A percentile compares a stretch with the other conserved stretches of the same genome.
phyloP scores from a whole-genome alignment of 2,888 invertebrate genomes.

The Ctenicera cuprea region DNA sequence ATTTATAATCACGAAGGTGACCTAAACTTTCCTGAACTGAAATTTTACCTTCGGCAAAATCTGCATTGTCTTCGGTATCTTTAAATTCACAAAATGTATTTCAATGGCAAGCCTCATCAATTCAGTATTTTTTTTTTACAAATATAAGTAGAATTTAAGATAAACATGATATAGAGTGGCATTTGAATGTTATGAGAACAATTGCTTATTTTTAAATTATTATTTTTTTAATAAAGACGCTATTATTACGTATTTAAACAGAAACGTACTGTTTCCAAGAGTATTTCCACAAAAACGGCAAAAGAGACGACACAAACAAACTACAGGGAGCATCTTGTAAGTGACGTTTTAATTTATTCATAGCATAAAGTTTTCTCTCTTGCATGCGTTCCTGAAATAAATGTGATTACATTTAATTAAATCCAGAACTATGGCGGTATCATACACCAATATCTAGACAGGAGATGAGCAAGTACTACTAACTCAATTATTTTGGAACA shows the following conservation, averaged over 20 bases:
- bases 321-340: not conserved
- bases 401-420: conserved; percentile 19
- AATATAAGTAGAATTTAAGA: too few species aligned
- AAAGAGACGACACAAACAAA: conserved; percentile 3
- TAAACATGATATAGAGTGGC: too few species aligned
- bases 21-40: too few species aligned
- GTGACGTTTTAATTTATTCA: conserved; percentile 22
- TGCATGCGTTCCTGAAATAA: conserved; percentile 4
- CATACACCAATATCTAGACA: conserved; percentile 21
- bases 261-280: not conserved
- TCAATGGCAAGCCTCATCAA: too few species aligned
- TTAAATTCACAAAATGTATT: too few species aligned
- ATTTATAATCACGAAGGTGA: too few species aligned
- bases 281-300: not conserved
- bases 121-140: too few species aligned
- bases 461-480: conserved; percentile 18
- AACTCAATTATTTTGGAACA: conserved; percentile 18
- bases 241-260: not conserved
- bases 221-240: not conserved
- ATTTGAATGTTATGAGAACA: too few species aligned
- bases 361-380: conserved; percentile 8
- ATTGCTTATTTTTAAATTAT: too few species aligned
- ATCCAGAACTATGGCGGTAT: conserved; percentile 3
- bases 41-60: too few species aligned
- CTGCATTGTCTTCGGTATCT: too few species aligned